Conservation (phyloP, 2,888 invertebrate genomes). For the Drosophila gaucha region DNA sequence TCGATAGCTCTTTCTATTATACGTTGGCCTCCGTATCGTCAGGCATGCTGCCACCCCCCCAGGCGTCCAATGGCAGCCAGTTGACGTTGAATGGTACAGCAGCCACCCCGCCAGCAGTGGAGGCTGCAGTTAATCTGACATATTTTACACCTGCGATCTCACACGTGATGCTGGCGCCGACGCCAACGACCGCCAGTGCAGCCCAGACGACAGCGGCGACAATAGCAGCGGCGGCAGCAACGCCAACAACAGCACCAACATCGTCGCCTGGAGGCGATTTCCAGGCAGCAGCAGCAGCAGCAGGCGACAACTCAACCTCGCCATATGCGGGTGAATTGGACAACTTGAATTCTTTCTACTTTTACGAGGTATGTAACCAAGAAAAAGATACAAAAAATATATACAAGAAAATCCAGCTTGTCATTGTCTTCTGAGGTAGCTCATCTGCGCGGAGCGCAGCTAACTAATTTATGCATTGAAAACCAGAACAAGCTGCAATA, state of each 20-base stretch:
- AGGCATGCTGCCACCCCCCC: constrained; percentile 45
- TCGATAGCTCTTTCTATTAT: constrained; percentile 68
- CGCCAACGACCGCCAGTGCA: constrained; percentile 51
- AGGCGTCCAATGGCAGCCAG: constrained; percentile 53
- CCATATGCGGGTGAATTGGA: constrained; percentile 66
- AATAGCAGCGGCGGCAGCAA: constrained; percentile 83
- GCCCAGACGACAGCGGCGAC: constrained; percentile 62
- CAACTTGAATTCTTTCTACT: constrained; percentile 84
- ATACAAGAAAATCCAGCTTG: not conserved
- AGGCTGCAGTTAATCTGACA: constrained; percentile 68
- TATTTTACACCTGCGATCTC: constrained; percentile 80
- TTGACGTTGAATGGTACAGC: constrained; percentile 34
- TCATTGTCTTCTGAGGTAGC: constrained; percentile 8
- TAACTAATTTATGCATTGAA: constrained; percentile 58
- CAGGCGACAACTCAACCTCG: constrained; percentile 47
- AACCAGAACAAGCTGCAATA: constrained; percentile 17
- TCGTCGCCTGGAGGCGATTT: constrained; percentile 43
- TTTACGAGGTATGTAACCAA: constrained; percentile 82
- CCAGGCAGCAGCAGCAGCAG: constrained; percentile 25
- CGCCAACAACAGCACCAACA: constrained; percentile 32
- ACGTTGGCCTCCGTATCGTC: constrained; percentile 63
- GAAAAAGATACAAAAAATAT: not conserved
- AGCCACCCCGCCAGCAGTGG: constrained; percentile 15
- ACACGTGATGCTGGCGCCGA: constrained; percentile 81
- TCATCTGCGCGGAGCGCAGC: constrained; percentile 19